A percentile compares a stretch with the other conserved stretches of the same genome.
These are phyloP conservation scores for Antennarius striatus DNA, from an alignment of 2,113 vertebrate species.

Conservation along the genomic window DNA sequence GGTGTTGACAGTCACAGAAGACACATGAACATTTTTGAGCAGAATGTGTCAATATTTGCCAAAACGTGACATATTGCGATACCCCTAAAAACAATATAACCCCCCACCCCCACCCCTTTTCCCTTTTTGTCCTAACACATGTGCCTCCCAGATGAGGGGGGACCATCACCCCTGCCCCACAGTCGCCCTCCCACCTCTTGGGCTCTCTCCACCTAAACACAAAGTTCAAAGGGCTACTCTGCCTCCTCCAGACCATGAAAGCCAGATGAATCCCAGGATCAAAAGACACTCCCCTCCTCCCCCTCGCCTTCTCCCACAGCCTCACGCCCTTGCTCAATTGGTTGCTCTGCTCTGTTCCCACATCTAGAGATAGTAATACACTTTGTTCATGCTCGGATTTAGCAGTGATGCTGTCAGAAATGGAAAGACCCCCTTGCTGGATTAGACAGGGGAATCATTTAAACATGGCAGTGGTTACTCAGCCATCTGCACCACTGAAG, in stretches of 20 bases:
- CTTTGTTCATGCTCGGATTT: constrained; percentile 75
- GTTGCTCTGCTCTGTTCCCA: constrained; percentile 68
- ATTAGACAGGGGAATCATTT: constrained; percentile 70
- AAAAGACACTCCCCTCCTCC: constrained; percentile 64
- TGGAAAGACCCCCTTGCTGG: constrained; percentile 59
- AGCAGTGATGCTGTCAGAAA: constrained; percentile 69
- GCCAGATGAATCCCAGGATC: constrained; percentile 83
- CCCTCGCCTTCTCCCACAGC: constrained; percentile 50
- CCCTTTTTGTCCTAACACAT: constrained; percentile 68
- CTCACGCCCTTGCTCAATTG: constrained; percentile 71
- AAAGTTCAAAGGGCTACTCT: constrained; percentile 81
- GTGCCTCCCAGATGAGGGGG: constrained; percentile 77
- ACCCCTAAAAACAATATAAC: constrained; percentile 18
- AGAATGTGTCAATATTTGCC: not conserved
- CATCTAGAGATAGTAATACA: constrained; percentile 80
- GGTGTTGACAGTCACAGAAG: not conserved
- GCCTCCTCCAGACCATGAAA: constrained; percentile 84
- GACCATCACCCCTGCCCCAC: constrained; percentile 67
- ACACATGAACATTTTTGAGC: not conserved
- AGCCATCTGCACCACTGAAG: constrained; percentile 58
- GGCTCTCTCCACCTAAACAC: constrained; percentile 81
- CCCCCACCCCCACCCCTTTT: constrained; percentile 12
- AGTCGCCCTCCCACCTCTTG: constrained; percentile 70
- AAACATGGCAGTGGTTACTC: constrained; percentile 68
- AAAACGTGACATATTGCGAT: constrained; percentile 48